Base-by-base conservation (phyloP, 2,113 vertebrate species). In the Forbesichthys agassizii region DNA sequence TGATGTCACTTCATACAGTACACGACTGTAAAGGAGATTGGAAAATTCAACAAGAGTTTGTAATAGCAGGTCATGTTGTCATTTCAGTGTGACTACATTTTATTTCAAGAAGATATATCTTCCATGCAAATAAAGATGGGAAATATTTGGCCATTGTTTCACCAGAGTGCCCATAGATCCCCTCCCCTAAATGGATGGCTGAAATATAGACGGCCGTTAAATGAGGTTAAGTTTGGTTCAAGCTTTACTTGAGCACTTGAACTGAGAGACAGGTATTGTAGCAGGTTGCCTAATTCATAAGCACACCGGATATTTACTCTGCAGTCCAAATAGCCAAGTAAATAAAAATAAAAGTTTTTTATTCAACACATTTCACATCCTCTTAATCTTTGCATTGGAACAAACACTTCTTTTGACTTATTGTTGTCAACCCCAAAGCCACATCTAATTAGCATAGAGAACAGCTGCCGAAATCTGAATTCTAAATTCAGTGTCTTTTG, bases 401-500 rank as follows among this genome's bases (percentile, higher is more conserved):
- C 14, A 16, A 54, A 54, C 36, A 42, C 36, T 54, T 11, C 3
- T 54, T 54, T 54, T 13, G 13, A n/a, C 52, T 54, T 12, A 12
- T 49, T 12, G 9, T 12, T 49, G 48, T 49, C 51, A 14, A 27
- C 27, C 51, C 51, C 3, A 11, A 14, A 13, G 13, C 10, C n/a
- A 9, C 48, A 13, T 13, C 48, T 11, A 14, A 49, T 47, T 47
- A 55, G 46, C 62, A 48, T n/a, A 18, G 18, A 36, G 5, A 73
- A 69, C 69, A 70, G 47, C 69, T 79, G 74, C 49, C 78, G n/a
- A 80, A 79, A 82, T 78, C 77, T 69, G 68, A 6, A 42, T 58
- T 18, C 78, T 78, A 60, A 75, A 77, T 84, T 61, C 68, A 33
- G 49, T 27, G 51, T 57, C 58, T 68, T 48, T 74, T 68, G 63